Conservation (phyloP, 37 sponge, comb jelly and placozoan species). For the Chondrosia reniformis region DNA sequence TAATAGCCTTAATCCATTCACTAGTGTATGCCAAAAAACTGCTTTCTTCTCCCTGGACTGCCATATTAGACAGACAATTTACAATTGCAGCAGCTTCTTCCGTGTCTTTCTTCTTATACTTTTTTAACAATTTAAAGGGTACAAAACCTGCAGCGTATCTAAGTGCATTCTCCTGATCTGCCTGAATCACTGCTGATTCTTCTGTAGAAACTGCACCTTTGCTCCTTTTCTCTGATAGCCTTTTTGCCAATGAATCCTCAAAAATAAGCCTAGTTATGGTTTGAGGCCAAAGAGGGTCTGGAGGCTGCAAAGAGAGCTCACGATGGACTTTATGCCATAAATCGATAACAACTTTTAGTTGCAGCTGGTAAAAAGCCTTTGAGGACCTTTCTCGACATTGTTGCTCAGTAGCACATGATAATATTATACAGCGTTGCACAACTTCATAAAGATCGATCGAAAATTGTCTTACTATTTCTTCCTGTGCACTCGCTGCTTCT, state of each 20-base stretch:
- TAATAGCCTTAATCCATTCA: background rate
- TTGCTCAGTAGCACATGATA: constrained; percentile 5
- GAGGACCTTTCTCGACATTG: background rate
- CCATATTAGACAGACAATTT: background rate
- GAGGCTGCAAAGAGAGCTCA: constrained; percentile 11
- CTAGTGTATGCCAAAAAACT: background rate
- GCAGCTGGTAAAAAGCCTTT: constrained; percentile 6
- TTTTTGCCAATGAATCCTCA: background rate
- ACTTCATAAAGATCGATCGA: background rate
- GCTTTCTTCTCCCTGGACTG: background rate
- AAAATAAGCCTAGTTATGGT: background rate
- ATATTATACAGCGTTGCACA: background rate
- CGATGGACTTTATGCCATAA: background rate
- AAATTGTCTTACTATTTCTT: too few relatives aligned
- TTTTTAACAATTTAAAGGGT: too few relatives aligned
- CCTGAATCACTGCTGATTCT: background rate
- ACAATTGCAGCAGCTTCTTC: constrained; percentile 7
- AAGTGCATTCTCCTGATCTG: too few relatives aligned
- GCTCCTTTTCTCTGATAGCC: background rate
- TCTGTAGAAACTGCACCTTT: background rate
- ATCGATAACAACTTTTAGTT: constrained; percentile 3
- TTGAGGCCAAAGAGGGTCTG: constrained; percentile 17
- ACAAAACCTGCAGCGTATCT: too few relatives aligned
- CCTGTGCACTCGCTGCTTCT: too few relatives aligned
- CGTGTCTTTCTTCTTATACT: too few relatives aligned